Evolutionary conservation across 2,888 invertebrate genomes (phyloP), one percentile per base, ranked within the genome.

Genomic region (Erebia aethiops): DNA sequence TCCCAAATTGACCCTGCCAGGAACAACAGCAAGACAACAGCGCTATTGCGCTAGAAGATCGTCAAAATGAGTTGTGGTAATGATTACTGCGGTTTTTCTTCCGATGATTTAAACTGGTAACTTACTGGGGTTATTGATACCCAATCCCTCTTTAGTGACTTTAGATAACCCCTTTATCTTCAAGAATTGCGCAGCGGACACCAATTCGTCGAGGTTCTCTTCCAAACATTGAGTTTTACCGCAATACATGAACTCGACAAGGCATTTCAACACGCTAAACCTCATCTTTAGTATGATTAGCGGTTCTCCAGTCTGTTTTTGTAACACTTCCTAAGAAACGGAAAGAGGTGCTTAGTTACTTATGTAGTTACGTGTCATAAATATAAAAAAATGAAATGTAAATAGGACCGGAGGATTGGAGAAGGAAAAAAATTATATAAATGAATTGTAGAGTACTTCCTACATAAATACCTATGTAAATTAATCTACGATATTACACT

Each of bases 201-300:
- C 94, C 64, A 96, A 84, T 78, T 96, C 95, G 77, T 95, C 95
- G 76, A 96, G 89, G 83, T 96, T 94, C 78, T 95, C 95, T 84
- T 96, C 95, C 66, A 95, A 89, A 76, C 96, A 95, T 77, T 95
- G 95, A 1, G 96, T 96, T 90, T 96, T 96, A 1, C 96, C 96
- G 80, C 95, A 96, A 81, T 96, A 96, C 95, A 96, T 96, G 79
- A 96, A 96, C 84, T 96, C 96, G 49, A 96, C 95, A 73, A 96
- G 91, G 63, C 95, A 95, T 86, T 96, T 96, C 72, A 96, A 87
- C 46, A 96, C 95, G 78, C 94, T 94, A 86, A 96, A 96, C 82
- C 95, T 94, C 93, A 96, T 94, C 81, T 96, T 96, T 77, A 95
- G 93, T 74, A 96, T 94, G 58, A 95, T 90, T 57, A 95, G 86